Evolutionary conservation across 2,888 invertebrate genomes (phyloP).

Genomic region (Ariolimax columbianus): DNA sequence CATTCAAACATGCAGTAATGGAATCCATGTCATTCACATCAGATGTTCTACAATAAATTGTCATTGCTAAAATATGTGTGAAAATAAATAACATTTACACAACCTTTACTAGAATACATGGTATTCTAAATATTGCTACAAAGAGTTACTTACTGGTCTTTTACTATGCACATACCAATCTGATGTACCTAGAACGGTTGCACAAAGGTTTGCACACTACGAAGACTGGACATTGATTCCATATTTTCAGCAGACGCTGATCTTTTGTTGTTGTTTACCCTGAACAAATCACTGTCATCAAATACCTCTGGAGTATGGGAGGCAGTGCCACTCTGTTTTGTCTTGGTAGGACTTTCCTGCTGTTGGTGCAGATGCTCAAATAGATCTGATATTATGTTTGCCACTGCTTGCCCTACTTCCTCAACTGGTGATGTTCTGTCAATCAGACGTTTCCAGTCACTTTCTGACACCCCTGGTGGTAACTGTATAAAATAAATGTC

Average conservation of each 20-base stretch:
- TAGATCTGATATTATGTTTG: slow-evolving; percentile 59
- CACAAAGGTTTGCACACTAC: not conserved
- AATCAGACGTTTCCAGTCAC: slow-evolving; percentile 66
- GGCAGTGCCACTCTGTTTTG: not conserved
- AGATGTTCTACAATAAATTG: too few species aligned
- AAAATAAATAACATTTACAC: too few species aligned
- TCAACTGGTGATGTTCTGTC: slow-evolving; percentile 59
- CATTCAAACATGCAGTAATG: too few species aligned
- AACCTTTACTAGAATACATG: too few species aligned
- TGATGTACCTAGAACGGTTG: not conserved
- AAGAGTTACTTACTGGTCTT: not conserved
- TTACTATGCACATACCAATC: not conserved
- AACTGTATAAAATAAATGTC: slow-evolving; percentile 58
- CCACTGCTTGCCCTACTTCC: slow-evolving; percentile 65
- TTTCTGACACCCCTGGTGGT: slow-evolving; percentile 66
- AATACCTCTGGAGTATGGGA: not conserved
- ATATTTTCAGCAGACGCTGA: not conserved
- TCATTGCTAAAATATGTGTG: too few species aligned
- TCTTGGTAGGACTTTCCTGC: slow-evolving; percentile 22
- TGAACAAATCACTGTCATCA: not conserved
- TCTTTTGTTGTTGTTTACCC: not conserved
- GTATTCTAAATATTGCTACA: not conserved
- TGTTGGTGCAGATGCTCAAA: slow-evolving; percentile 48
- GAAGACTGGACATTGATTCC: not conserved
- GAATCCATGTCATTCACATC: too few species aligned